Evolutionary conservation across 1,140 invertebrate species (phyloP), one percentile per base, ranked within the genome.

Genomic region (Heliconius hermathena): DNA sequence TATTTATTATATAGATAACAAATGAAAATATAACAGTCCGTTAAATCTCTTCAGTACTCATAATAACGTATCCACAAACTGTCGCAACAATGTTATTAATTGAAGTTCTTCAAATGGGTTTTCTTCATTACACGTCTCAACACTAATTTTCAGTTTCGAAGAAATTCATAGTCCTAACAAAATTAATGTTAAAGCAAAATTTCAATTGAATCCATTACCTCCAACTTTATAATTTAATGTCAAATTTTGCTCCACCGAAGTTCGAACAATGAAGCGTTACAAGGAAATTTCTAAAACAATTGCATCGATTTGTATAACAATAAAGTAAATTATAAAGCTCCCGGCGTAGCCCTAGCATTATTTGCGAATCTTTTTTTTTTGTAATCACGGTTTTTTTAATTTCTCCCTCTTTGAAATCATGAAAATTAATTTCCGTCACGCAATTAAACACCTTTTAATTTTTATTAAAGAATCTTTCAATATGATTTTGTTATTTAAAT

Each of bases 191-290:
- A 76, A 82, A 82, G 80, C 81, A 82, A 82, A 46, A 82, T 82
- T 82, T 82, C 81, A 79, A 82, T 82, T 82, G 81, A 82, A 82
- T 57, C 81, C 81, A 77, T 82, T 82, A 80, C 72, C 73, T 74
- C 54, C 41, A 83, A 83, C 79, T 83, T 83, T 83, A 76, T 83
- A 83, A 83, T 81, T 81, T 81, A 83, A 83, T 83, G 82, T 79
- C 79, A 81, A 83, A 83, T 76, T 74, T 78, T 66, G 60, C 22
- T 83, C 77, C 73, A 66, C 66, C 52, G 71, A 76, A 80, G 76
- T 38, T 81, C 82, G 75, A 83, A 83, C 80, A 78, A 78, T 76
- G 79, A 75, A 66, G 71, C 79, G 77, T 78, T 66, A 78, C 81
- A 66, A 36, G 38, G 54, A 76, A 78, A 80, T 78, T 66, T 74